Evolutionary conservation across 1,140 invertebrate species (phyloP), one percentile per base, ranked within the genome.

Genomic region (Drosophila gunungcola): DNA sequence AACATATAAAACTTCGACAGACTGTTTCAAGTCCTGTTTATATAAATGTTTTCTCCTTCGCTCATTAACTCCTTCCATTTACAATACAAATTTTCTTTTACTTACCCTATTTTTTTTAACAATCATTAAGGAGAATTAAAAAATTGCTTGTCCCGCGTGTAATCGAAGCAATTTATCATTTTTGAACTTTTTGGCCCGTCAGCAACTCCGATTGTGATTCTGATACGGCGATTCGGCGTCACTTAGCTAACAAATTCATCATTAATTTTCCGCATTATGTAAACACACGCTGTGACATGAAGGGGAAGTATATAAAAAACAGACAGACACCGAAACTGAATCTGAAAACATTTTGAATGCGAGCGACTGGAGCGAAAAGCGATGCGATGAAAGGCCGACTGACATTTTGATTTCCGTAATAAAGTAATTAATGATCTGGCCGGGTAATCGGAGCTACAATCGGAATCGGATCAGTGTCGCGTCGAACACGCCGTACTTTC

Each of bases 391-490:
- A 79, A 88, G 56, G 79, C 38, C 53, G 49, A 53, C 84, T 90
- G 84, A 89, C 84, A 89, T 84, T 89, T 89, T 89, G 84, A 88
- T 89, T 89, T 88, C 80, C 84, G 80, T 89, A 90, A 89, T 89
- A 89, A 89, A 90, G 76, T 89, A 89, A 89, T 89, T 89, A 89
- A 89, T 89, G 80, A 90, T 83, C 77, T 53, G 41, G 36, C 9
- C 36, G 13, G 45, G 38, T 39, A 67, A 73, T 73, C 62, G 39
- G 46, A 68, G 49, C 45, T 60, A 32, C 74, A 69, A 79, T 72
- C 62, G 80, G 52, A 89, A 74, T 70, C 68, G 84, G 84, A 88
- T 89, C 84, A 84, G 61, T 72, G 69, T 77, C 68, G 62, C 38
- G 34, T 53, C 61, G 38, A 36, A 43, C 69, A 73, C 9, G 69